Evolutionary conservation across 2,113 vertebrate species (phyloP).

Genomic region (Oncorhynchus kisutch): DNA sequence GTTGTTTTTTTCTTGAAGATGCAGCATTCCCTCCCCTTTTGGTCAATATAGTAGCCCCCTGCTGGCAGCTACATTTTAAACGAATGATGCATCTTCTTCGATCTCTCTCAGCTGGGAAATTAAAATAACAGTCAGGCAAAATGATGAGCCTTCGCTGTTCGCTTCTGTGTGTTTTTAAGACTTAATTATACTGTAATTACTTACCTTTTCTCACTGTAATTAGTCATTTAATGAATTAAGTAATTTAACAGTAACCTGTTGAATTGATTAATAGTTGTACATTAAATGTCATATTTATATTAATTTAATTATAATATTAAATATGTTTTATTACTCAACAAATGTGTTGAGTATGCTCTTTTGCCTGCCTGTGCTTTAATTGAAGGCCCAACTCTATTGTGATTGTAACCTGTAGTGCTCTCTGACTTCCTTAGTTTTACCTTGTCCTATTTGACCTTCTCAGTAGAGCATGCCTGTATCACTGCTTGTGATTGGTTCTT

Average conservation of each 20-base stretch:
- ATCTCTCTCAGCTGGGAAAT: constrained; percentile 41
- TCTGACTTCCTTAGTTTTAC: constrained; percentile 40
- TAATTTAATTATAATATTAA: not conserved
- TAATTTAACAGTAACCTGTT: too few species aligned
- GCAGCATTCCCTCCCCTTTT: constrained; percentile 26
- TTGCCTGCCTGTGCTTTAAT: constrained; percentile 50
- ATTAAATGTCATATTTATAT: not conserved
- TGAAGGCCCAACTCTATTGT: constrained; percentile 38
- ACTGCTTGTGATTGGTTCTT: constrained; percentile 39
- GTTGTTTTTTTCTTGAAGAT: constrained; percentile 37
- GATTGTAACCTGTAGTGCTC: constrained; percentile 44
- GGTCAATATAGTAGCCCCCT: not conserved
- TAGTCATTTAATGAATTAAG: not conserved
- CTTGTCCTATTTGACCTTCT: too few species aligned
- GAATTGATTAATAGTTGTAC: not conserved
- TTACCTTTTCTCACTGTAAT: not conserved
- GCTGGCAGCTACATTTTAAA: constrained; percentile 9
- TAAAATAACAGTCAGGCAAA: constrained; percentile 33
- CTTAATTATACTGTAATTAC: constrained; percentile 11
- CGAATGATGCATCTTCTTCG: constrained; percentile 46
- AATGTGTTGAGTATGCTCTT: constrained; percentile 2
- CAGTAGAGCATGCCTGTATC: constrained; percentile 40
- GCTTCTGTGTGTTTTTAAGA: not conserved
- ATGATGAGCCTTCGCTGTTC: not conserved
- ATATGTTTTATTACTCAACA: not conserved